Evolutionary conservation across 2,797 vertebrate genomes (phyloP).

Genomic region (Platyrinchus mystaceus): DNA sequence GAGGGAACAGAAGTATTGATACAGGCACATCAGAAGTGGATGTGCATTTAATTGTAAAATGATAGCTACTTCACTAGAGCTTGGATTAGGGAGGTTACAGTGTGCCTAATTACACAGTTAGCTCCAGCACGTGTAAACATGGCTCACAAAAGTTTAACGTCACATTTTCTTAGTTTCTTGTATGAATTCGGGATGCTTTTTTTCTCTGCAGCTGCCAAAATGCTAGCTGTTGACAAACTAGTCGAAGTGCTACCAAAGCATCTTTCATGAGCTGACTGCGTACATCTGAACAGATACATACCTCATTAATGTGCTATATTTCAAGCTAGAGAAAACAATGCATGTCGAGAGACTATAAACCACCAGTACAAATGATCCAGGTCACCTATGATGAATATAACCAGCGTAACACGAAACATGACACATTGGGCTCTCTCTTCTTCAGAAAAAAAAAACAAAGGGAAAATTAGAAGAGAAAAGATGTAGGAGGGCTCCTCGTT

Average conservation of each 20-base stretch:
- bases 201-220: conserved; percentile 61
- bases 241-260: conserved; percentile 40
- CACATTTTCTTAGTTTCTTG: background rate
- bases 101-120: background rate
- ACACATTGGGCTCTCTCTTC: conserved; percentile 8
- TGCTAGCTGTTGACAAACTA: conserved; percentile 71
- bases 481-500: background rate
- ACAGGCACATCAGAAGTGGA: background rate
- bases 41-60: background rate
- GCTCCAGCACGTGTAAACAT: background rate
- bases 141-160: background rate
- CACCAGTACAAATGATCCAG: conserved; percentile 72
- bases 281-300: conserved; percentile 65
- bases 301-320: conserved; percentile 76
- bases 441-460: background rate
- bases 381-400: conserved; percentile 75
- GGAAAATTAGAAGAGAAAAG: background rate
- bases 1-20: background rate
- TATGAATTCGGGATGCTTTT: background rate
- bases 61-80: background rate
- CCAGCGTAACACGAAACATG: conserved; percentile 20
- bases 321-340: conserved; percentile 72
- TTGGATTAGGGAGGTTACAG: background rate
- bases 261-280: conserved; percentile 60
- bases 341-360: conserved; percentile 73